Evolutionary conservation across 2,797 vertebrate genomes (phyloP).

Genomic region (Dipus sagitta): DNA sequence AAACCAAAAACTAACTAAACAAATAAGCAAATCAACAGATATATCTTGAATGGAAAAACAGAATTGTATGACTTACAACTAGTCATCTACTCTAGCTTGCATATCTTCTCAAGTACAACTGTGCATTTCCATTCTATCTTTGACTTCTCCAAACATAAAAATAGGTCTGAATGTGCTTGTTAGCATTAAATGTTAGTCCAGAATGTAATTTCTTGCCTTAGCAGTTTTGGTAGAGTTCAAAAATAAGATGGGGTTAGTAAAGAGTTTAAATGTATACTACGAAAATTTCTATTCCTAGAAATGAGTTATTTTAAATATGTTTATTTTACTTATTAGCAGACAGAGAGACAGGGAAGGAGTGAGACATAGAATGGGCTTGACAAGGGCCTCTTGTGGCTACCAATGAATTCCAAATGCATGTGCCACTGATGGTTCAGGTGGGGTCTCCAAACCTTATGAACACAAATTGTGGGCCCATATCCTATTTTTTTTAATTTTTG

Average conservation of each 20-base stretch:
- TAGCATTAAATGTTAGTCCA: neutral
- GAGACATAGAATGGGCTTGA: no score
- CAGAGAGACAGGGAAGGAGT: no score
- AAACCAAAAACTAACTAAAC: no score
- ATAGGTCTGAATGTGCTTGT: neutral
- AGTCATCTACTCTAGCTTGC: neutral
- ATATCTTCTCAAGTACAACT: neutral
- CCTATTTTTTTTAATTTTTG: no score
- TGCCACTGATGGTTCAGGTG: no score
- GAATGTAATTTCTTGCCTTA: neutral
- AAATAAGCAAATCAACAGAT: neutral
- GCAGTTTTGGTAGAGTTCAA: neutral
- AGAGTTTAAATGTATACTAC: neutral
- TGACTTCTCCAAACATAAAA: neutral
- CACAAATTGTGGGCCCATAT: no score
- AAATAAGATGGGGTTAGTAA: neutral
- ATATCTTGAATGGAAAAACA: neutral
- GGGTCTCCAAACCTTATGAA: no score
- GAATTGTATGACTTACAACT: neutral
- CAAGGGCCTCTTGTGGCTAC: no score
- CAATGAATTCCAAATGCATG: no score
- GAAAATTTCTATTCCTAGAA: neutral
- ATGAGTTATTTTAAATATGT: neutral
- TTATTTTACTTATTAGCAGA: no score
- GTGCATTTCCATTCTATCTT: neutral